Conservation (phyloP, 2,888 invertebrate genomes). For the Melieria omissa region DNA sequence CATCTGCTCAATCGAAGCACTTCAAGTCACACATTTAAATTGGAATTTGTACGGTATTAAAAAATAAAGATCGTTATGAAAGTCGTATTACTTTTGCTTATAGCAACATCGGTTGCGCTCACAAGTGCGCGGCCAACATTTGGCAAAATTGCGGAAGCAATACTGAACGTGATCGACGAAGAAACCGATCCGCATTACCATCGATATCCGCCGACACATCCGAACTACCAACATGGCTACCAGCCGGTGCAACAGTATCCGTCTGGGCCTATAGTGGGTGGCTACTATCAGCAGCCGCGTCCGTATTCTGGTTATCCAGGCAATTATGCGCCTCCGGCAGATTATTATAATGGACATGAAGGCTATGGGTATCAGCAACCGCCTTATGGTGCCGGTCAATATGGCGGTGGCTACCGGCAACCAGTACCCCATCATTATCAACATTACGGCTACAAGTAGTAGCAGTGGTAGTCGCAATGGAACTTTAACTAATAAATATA, state of each 20-base stretch:
- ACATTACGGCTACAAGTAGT: no score
- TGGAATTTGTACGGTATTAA: no score
- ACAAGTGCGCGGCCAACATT: constrained; percentile 50
- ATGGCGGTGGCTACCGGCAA: background rate
- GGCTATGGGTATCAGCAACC: background rate
- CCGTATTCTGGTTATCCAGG: background rate
- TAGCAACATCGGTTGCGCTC: background rate
- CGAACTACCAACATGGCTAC: constrained; percentile 17
- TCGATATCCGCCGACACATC: constrained; percentile 28
- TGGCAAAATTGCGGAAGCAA: constrained; percentile 50
- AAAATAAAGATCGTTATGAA: constrained; percentile 2
- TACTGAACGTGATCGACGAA: constrained; percentile 45
- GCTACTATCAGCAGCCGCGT: constrained; percentile 10
- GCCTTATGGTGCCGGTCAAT: background rate
- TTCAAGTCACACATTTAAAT: no score
- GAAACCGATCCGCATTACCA: background rate
- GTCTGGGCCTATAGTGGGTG: constrained; percentile 14
- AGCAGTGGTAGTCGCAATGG: no score
- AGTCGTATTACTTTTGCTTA: background rate
- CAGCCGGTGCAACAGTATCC: background rate
- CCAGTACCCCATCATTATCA: no score
- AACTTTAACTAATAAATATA: no score
- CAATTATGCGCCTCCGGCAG: constrained; percentile 1
- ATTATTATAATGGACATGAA: constrained; percentile 5
- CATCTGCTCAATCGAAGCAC: no score